Evolutionary conservation across 64 coral and sea anemone genomes (phyloP), one percentile per base, ranked within the genome.

Genomic region (Hydrozoanthus tunicans): DNA sequence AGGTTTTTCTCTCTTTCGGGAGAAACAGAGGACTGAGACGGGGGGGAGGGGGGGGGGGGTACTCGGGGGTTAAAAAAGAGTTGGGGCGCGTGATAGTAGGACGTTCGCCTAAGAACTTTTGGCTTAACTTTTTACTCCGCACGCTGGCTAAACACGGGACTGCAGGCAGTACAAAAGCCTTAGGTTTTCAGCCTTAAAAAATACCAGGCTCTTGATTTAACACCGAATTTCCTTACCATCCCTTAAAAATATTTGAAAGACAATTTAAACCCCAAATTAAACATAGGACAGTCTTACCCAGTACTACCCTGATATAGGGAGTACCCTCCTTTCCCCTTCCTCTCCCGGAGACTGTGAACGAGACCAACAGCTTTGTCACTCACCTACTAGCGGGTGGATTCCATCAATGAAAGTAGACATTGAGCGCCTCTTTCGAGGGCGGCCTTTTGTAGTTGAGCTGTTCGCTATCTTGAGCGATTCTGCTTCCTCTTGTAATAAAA

Each of bases 361-460:
- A 81, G 0, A 11, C 5, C 64, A 43, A 26, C 32, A 32, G 56
- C 60, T n/a, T n/a, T 52, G 56, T 51, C 23, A 67, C 88, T 91
- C 51, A 96, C 95, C 95, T 91, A 92, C 78, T 86, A 96, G 55
- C 14, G 82, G 60, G 11, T 62, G 81, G 25, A 96, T 90, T 32
- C 92, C 89, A 24, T 96, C 95, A 0, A 86, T 67, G 32, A 96
- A 59, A 7, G 95, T 59, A 3, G 90, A 54, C 23, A 89, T 82
- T 81, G 93, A 91, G 54, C 93, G 93, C 70, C 90, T 65, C 52
- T 96, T 96, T 70, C 95, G 85, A 11, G 95, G 95, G 15, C 95
- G 51, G 52, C 95, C 95, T 81, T 96, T 96, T 61, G 81, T 26
- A 3, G 58, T 64, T 6, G 91, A 86, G 10, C 75, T 79, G 13